Conservation (phyloP, 2,113 vertebrate genomes). For the Chloebia gouldiae region DNA sequence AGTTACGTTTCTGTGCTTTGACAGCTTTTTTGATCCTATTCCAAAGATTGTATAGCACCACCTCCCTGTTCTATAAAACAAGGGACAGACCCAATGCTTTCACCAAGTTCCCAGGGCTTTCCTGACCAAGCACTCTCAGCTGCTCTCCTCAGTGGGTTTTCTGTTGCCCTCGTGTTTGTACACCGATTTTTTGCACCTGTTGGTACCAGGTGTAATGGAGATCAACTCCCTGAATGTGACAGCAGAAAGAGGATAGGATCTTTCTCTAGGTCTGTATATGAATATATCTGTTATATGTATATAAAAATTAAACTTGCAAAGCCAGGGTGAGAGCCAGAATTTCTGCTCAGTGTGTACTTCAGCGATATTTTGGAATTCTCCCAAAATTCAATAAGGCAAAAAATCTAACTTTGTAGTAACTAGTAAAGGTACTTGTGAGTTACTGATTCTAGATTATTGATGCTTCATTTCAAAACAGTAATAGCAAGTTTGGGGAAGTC, state of each 20-base stretch:
- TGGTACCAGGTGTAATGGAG: neutral
- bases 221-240: neutral
- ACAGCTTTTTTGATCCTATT: neutral
- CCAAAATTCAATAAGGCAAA: neutral
- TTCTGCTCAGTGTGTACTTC: neutral
- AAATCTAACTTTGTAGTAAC: neutral
- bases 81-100: neutral
- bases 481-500: neutral
- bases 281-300: neutral
- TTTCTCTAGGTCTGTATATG: neutral
- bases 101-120: neutral
- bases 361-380: neutral
- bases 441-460: neutral
- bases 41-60: accelerated
- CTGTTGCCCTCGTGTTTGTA: neutral
- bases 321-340: neutral
- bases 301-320: neutral
- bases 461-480: neutral
- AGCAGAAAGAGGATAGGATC: neutral
- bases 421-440: neutral
- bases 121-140: neutral
- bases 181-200: accelerated
- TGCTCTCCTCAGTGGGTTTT: neutral
- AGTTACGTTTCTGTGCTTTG: neutral
- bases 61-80: neutral